Evolutionary conservation across 2,113 vertebrate species (phyloP), one percentile per base, ranked within the genome.

Genomic region (Urocynchramus pylzowi): DNA sequence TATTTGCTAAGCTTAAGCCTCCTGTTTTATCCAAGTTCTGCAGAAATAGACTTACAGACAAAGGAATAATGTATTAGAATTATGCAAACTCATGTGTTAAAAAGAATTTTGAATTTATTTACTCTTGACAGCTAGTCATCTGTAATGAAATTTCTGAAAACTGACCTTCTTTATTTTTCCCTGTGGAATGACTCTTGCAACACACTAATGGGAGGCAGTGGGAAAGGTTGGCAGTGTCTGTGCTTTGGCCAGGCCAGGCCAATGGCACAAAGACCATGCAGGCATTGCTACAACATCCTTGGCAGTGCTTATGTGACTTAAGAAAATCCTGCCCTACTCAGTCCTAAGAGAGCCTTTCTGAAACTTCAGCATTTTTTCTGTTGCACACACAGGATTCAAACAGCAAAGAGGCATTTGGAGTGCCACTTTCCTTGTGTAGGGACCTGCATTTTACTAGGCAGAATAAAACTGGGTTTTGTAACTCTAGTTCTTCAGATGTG

Each of bases 81-180:
- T 84, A 80, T 81, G 75, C 74, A 65, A 65, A 85, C 39, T 94
- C 76, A 68, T 80, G 45, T 6, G 4, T 92, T 94, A 81, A 18
- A 92, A 54, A 64, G 54, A 79, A 89, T 64, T 81, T 95, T 77
- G 84, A 65, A 56, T 67, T 93, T 93, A 71, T 96, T 97, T 90
- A 84, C 42, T 80, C 76, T 82, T 83, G 68, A 61, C 59, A 94
- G 45, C 47, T 75, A 84, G 74, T 93, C 37, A 78, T 27, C 47
- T 81, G 24, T 78, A 88, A 93, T 96, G 92, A 84, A 71, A 79
- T 96, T 95, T 97, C 22, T 93, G 37, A 53, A 68, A 80, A 49
- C 61, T 80, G 63, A 63, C 84, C 56, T 53, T 39, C 6, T 64
- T 39, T 68, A 14, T 49, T 64, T 90, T 64, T 50, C 37, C 27